phyloP scores from a whole-genome alignment of 2,113 vertebrate species.

The Mormoops blainvillei region DNA sequence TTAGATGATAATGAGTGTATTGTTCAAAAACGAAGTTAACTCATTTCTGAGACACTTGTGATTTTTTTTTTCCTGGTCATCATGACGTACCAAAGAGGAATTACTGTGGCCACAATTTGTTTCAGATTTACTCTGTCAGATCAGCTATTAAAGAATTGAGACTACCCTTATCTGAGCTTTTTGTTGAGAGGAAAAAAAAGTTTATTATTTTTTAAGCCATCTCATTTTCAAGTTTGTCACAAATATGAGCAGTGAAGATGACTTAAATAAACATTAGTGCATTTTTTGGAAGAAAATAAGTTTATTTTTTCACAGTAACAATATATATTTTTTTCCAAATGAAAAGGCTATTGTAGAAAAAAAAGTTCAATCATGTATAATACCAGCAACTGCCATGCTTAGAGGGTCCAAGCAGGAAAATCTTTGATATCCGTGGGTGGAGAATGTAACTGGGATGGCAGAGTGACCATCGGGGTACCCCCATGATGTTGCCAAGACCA shows the following conservation, averaged over 20 bases:
- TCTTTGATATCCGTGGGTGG: not conserved
- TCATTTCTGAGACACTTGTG: conserved; percentile 55
- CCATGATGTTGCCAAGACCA: not conserved
- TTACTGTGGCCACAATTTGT: conserved; percentile 82
- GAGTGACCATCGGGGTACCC: not conserved
- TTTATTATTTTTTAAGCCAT: conserved; percentile 74
- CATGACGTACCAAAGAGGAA: conserved; percentile 69
- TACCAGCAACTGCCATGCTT: not conserved
- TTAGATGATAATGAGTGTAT: conserved; percentile 38
- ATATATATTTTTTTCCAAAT: not conserved
- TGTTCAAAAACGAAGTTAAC: conserved; percentile 44
- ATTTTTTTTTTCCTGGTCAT: conserved; percentile 67
- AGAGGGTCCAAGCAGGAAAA: not conserved
- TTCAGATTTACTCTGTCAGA: conserved; percentile 83
- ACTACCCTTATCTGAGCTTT: conserved; percentile 78
- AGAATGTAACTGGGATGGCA: not conserved
- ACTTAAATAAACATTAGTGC: conserved; percentile 21
- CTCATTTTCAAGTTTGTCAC: conserved; percentile 65
- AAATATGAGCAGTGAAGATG: conserved; percentile 25
- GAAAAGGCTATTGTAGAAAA: not conserved
- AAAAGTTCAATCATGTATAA: not conserved
- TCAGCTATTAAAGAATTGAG: conserved; percentile 77
- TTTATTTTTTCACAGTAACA: not conserved
- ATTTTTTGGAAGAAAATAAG: not conserved
- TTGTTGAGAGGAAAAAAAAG: conserved; percentile 72